These are phyloP conservation scores for Gnatocerus cornutus DNA, from an alignment of 2,888 invertebrate genomes.

Conservation along the genomic window DNA sequence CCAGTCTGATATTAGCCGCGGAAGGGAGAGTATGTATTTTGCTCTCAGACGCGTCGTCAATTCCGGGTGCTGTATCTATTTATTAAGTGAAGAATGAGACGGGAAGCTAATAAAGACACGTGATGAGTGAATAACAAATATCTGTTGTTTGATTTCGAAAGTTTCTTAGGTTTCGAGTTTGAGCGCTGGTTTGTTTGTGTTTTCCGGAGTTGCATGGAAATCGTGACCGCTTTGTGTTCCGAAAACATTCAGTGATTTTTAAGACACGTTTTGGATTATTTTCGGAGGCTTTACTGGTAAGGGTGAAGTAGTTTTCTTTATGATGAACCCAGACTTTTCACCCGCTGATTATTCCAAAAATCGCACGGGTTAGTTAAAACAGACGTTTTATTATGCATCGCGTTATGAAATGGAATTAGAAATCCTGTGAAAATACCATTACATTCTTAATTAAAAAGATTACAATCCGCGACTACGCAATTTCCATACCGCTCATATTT, in stretches of 20 bases:
- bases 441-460: not conserved
- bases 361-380: not conserved
- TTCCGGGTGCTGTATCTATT: conserved; percentile 24
- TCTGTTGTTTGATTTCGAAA: conserved; percentile 28
- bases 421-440: not conserved
- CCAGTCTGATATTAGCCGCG: conserved; percentile 34
- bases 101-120: conserved; percentile 25
- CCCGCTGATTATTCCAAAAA: not conserved
- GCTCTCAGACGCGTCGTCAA: conserved; percentile 11
- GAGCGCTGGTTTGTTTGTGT: conserved; percentile 33
- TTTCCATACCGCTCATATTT: no score
- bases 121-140: conserved; percentile 39
- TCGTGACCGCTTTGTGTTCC: conserved; percentile 38
- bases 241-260: conserved; percentile 32
- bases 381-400: not conserved
- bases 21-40: conserved; percentile 13
- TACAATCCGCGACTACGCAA: not conserved
- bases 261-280: conserved; percentile 27
- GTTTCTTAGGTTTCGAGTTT: conserved; percentile 20
- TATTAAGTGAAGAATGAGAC: conserved; percentile 32
- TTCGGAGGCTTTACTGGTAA: conserved; percentile 10
- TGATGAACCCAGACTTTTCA: not conserved
- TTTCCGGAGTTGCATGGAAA: conserved; percentile 40
- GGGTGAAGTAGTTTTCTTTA: not conserved
- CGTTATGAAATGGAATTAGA: conserved; percentile 1